Evolutionary conservation across 2,797 vertebrate genomes (phyloP).

Genomic region (Characodon lateralis): DNA sequence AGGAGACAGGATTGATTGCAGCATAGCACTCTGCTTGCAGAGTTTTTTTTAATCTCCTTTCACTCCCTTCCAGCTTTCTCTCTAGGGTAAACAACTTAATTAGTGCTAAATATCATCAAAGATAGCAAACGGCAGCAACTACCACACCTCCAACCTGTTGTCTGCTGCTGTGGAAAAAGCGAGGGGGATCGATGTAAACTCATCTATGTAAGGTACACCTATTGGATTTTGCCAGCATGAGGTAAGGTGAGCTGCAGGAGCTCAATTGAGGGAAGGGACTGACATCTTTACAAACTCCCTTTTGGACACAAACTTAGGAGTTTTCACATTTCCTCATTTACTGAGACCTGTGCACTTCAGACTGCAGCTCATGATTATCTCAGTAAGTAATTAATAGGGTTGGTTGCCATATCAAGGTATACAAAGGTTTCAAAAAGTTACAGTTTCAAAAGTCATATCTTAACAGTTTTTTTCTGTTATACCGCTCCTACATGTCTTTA

Average conservation of each 20-base stretch:
- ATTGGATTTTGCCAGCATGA: slow-evolving; percentile 53
- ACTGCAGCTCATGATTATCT: not conserved
- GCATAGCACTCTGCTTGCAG: slow-evolving; percentile 67
- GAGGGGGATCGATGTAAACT: slow-evolving; percentile 72
- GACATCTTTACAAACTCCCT: slow-evolving; percentile 28
- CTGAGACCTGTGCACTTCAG: not conserved
- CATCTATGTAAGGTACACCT: slow-evolving; percentile 49
- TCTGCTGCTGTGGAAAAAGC: slow-evolving; percentile 46
- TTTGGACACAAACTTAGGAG: slow-evolving; percentile 18
- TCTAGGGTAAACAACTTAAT: slow-evolving; percentile 81
- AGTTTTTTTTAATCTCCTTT: slow-evolving; percentile 71
- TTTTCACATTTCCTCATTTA: not conserved
- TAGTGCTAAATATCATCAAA: slow-evolving; percentile 86
- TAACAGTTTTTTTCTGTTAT: not conserved
- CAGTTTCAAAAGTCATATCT: not conserved
- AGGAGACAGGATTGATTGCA: slow-evolving; percentile 77
- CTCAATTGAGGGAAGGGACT: slow-evolving; percentile 20
- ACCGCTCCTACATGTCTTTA: not conserved
- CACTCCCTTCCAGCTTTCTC: slow-evolving; percentile 64
- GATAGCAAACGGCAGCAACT: slow-evolving; percentile 55
- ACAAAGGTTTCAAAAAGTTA: not conserved
- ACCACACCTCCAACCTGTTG: slow-evolving; percentile 69
- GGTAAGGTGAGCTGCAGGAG: slow-evolving; percentile 25
- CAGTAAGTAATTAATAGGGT: not conserved
- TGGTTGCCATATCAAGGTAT: not conserved